Evolutionary conservation across 2,888 invertebrate genomes (phyloP).

Genomic region (Mythimna loreyi): DNA sequence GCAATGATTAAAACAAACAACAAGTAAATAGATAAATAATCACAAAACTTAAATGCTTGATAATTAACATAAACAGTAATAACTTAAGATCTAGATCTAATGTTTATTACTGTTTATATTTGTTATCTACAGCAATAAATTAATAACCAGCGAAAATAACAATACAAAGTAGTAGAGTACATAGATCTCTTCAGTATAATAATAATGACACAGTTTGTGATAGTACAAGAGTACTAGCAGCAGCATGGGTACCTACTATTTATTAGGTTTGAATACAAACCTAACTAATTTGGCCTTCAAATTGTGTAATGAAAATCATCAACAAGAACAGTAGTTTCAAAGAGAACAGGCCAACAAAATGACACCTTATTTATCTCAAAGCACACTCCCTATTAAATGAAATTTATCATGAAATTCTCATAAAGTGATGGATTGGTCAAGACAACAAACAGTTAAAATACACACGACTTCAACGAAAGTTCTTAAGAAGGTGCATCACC

Average conservation of each 20-base stretch:
- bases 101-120: too few species aligned
- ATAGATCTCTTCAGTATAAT: conserved; percentile 1
- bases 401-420: background rate
- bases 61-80: too few species aligned
- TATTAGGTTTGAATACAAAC: background rate
- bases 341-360: background rate
- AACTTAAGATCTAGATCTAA: background rate
- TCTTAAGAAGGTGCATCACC: conserved; percentile 27
- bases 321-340: conserved; percentile 1
- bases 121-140: conserved; percentile 1
- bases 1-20: background rate
- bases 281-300: background rate
- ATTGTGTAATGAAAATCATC: background rate
- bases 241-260: background rate
- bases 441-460: background rate
- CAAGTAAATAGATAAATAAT: background rate
- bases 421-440: background rate
- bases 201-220: background rate
- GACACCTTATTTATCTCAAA: background rate
- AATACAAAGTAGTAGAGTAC: background rate
- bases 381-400: background rate
- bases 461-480: background rate
- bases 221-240: background rate
- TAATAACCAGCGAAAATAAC: too few species aligned
- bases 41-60: too few species aligned